Percentiles rank a stretch among this genome's conserved stretches.
Conservation (phyloP, 2,113 vertebrate genomes). For the Phalacrocorax pelagicus region DNA sequence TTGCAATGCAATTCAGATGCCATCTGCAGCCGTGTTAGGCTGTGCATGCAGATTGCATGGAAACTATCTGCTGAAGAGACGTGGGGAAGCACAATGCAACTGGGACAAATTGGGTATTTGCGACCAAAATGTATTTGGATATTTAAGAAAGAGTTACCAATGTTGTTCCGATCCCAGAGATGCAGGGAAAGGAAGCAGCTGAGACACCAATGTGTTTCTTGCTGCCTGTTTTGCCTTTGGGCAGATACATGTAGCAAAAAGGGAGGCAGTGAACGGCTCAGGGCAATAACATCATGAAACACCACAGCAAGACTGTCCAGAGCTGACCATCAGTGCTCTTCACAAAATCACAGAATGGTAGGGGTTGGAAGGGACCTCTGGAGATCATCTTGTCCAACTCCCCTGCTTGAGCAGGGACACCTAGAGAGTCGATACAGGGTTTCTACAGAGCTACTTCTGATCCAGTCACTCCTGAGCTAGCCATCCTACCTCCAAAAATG, state of each 20-base stretch:
- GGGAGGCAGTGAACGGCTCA: neutral
- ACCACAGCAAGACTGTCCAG: neutral
- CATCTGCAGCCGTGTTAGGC: neutral
- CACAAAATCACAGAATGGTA: no score
- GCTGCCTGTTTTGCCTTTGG: neutral
- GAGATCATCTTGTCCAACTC: no score
- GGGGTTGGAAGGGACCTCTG: no score
- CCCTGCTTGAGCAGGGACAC: no score
- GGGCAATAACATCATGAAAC: neutral
- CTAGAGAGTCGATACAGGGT: neutral
- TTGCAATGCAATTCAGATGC: neutral
- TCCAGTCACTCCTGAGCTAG: neutral
- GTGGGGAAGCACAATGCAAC: neutral
- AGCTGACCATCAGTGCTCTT: neutral
- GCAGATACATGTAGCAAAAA: neutral
- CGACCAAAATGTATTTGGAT: neutral
- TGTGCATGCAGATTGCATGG: rapidly evolving
- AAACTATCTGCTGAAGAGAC: neutral
- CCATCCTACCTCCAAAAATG: neutral
- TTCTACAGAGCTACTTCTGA: neutral
- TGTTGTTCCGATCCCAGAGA: neutral
- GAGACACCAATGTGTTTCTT: neutral
- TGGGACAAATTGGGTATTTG: neutral
- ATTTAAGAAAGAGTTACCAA: neutral
- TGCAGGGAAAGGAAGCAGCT: neutral